Evolutionary conservation across 2,888 invertebrate species (phyloP).

Genomic region (Brenthis ino): DNA sequence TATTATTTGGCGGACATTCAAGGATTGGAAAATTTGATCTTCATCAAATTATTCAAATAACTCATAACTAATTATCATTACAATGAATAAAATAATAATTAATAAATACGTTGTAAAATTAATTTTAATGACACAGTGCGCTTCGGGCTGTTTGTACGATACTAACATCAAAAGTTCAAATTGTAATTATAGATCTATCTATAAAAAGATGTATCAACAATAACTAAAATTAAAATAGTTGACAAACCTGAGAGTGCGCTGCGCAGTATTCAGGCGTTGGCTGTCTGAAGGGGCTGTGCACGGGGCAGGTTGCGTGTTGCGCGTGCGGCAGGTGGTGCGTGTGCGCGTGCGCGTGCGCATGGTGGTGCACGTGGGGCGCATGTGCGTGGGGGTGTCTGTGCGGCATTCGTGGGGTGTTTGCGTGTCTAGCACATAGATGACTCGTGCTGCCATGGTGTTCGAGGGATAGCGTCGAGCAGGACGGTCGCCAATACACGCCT

Average conservation of each 20-base stretch:
- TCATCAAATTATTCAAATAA: neutral
- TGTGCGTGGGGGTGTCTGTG: slow-evolving; percentile 70
- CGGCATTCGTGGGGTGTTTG: slow-evolving; percentile 66
- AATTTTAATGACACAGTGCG: no score
- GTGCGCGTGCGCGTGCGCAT: slow-evolving; percentile 64
- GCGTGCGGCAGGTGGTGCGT: slow-evolving; percentile 73
- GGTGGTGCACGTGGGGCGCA: slow-evolving; percentile 74
- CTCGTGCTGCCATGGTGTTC: slow-evolving; percentile 77
- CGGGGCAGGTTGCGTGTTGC: slow-evolving; percentile 84
- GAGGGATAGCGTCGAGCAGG: slow-evolving; percentile 78
- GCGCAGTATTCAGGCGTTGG: slow-evolving; percentile 78
- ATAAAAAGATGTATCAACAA: no score
- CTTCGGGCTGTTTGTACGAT: no score
- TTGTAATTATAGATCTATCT: no score
- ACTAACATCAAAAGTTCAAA: no score
- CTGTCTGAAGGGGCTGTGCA: slow-evolving; percentile 89
- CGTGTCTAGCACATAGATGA: slow-evolving; percentile 75
- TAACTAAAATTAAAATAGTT: slow-evolving; percentile 10
- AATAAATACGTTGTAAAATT: no score
- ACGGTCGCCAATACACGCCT: slow-evolving; percentile 78
- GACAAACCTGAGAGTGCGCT: slow-evolving; percentile 73
- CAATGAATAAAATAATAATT: neutral
- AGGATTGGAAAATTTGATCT: neutral
- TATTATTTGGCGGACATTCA: slow-evolving; percentile 2
- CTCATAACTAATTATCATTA: neutral